These are phyloP conservation scores for Xiphias gladius DNA, from an alignment of 2,113 vertebrate species.

Conservation along the genomic window DNA sequence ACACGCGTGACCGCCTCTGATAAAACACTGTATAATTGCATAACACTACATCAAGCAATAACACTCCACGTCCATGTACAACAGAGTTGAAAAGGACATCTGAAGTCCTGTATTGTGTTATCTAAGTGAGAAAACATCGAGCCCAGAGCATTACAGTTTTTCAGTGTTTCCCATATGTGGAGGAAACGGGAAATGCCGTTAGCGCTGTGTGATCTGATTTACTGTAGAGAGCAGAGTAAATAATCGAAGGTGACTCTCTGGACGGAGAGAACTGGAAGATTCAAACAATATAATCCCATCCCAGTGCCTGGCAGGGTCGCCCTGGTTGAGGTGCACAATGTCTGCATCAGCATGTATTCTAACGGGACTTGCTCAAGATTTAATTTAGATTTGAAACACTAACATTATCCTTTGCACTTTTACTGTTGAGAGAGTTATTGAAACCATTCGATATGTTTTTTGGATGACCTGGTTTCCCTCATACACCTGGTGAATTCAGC, in stretches of 20 bases:
- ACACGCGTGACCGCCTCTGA: constrained; percentile 56
- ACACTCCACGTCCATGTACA: constrained; percentile 60
- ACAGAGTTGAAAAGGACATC: constrained; percentile 67
- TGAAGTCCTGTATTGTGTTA: constrained; percentile 49
- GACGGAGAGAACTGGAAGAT: constrained; percentile 43
- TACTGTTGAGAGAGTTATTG: constrained; percentile 5
- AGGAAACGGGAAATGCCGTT: constrained; percentile 66
- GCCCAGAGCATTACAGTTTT: constrained; percentile 26
- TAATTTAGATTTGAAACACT: constrained; percentile 8
- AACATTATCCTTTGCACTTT: constrained; percentile 18
- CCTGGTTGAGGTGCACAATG: constrained; percentile 7
- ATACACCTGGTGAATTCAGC: constrained; percentile 9
- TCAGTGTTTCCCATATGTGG: constrained; percentile 64
- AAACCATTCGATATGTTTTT: constrained; percentile 6
- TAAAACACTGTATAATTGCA: constrained; percentile 60
- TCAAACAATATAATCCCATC: constrained; percentile 49
- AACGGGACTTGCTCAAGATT: background rate
- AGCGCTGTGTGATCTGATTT: constrained; percentile 60
- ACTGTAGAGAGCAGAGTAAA: constrained; percentile 67
- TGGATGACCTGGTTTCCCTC: background rate
- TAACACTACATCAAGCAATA: constrained; percentile 63
- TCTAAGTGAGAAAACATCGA: constrained; percentile 58
- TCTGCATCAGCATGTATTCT: constrained; percentile 23
- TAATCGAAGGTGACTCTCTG: constrained; percentile 65
- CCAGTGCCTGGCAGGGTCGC: constrained; percentile 22